Base-by-base conservation (phyloP, 2,888 invertebrate species). In the Protophormia terraenovae region DNA sequence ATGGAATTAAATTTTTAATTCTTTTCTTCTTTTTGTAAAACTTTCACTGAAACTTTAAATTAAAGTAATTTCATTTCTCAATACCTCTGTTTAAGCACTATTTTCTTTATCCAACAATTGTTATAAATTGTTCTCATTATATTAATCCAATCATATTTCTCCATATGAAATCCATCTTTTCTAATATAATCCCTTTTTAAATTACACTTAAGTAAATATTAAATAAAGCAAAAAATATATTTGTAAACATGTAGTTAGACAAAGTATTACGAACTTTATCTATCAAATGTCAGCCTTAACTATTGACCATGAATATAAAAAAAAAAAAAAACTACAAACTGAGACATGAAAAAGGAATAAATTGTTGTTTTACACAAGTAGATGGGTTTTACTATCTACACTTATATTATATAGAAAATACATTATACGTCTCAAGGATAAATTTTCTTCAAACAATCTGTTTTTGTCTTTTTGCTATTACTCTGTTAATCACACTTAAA, bases 81-180 rank as follows among this genome's bases (percentile, higher is more conserved):
- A n/a, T n/a, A n/a, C n/a, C n/a, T n/a, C n/a, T n/a, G 5, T 1
- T 35, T 35, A 35, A 10, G 8, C 12, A 35, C 10, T 8, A 10
- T 35, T 35, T 35, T 2, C 10, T 35, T 35, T 35, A 35, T 10
- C 8, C 8, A 35, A 12, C 10, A 10, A 8, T 35, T 35, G 12
- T 35, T 10, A 75, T 50, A 50, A 62, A 62, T 75, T 62, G 32
- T 32, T 35, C 14, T 50, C 47, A 62, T 60, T 62, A 62, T 62
- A 60, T 24, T 64, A 82, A 85, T 47, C 85, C 80, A 86, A 85
- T 86, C 83, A 81, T 81, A 73, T 80, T 81, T 50, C 32, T 47
- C 24, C 12, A 50, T 75, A 32, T 50, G 50, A 45, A 62, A 62
- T 24, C n/a, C 22, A 62, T 75, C 22, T 71, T 22, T 58, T 58